Conservation (phyloP, 2,888 invertebrate genomes). For the Eucera pruinosa region DNA sequence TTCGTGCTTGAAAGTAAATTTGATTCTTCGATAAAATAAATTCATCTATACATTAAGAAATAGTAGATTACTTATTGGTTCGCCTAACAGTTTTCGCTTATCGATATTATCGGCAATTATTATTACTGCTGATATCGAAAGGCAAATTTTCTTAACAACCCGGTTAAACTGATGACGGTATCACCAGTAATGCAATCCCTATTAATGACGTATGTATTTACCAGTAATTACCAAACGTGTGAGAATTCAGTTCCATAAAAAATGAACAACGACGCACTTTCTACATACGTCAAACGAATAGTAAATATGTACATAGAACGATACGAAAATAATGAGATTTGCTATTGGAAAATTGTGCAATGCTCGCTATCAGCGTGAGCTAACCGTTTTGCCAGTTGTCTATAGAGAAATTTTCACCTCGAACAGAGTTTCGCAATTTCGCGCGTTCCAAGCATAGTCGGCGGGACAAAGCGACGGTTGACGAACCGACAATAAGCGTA, state of each 20-base stretch:
- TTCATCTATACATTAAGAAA: too few species aligned
- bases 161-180: too few species aligned
- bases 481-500: slow-evolving; percentile 51
- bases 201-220: too few species aligned
- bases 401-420: slow-evolving; percentile 45
- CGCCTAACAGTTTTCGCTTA: too few species aligned
- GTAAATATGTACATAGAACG: not conserved
- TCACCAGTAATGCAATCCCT: too few species aligned
- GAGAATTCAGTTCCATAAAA: not conserved
- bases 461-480: slow-evolving; percentile 35
- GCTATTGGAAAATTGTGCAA: not conserved
- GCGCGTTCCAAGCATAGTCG: slow-evolving; percentile 29
- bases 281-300: not conserved
- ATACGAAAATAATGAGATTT: not conserved
- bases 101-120: too few species aligned
- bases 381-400: slow-evolving; percentile 36
- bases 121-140: too few species aligned
- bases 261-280: not conserved
- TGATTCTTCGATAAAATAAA: too few species aligned
- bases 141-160: too few species aligned
- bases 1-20: too few species aligned
- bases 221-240: not conserved
- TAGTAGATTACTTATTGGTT: too few species aligned
- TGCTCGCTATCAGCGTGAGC: slow-evolving; percentile 32
- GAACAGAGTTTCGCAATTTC: slow-evolving; percentile 20